These are phyloP conservation scores for honey bee (Apis mellifera) DNA, from an alignment of 1,140 invertebrate genomes.

Conservation along the genomic window DNA sequence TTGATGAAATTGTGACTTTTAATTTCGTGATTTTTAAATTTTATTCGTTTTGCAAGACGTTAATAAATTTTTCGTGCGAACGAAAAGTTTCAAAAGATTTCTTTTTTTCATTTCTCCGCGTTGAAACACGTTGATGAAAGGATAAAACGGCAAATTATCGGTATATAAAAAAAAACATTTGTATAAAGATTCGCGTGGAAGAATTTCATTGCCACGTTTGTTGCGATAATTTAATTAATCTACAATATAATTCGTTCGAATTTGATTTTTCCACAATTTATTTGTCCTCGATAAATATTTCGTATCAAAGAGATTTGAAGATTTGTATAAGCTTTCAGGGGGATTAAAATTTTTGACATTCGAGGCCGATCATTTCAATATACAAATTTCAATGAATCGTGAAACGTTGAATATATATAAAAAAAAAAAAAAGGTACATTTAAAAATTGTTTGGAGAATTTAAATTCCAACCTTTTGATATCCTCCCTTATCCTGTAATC, in stretches of 20 bases:
- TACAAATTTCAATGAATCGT: neutral
- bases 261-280: neutral
- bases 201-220: neutral
- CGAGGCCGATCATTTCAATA: conserved; percentile 4
- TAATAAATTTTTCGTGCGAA: too few species aligned
- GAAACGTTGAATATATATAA: conserved; percentile 2
- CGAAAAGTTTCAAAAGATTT: too few species aligned
- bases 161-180: neutral
- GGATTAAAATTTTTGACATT: conserved; percentile 25
- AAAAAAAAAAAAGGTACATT: neutral
- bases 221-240: neutral
- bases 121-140: neutral
- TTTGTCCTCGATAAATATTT: neutral
- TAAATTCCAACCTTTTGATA: neutral
- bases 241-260: too few species aligned
- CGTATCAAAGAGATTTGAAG: neutral
- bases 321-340: neutral
- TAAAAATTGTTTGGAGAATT: conserved; percentile 15
- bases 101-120: too few species aligned
- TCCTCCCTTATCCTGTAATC: conserved; percentile 8
- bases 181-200: neutral
- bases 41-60: too few species aligned
- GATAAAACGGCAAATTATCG: neutral
- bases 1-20: too few species aligned
- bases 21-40: too few species aligned